Evolutionary conservation across 2,113 vertebrate species (phyloP).

Genomic region (Pluvianellus socialis): DNA sequence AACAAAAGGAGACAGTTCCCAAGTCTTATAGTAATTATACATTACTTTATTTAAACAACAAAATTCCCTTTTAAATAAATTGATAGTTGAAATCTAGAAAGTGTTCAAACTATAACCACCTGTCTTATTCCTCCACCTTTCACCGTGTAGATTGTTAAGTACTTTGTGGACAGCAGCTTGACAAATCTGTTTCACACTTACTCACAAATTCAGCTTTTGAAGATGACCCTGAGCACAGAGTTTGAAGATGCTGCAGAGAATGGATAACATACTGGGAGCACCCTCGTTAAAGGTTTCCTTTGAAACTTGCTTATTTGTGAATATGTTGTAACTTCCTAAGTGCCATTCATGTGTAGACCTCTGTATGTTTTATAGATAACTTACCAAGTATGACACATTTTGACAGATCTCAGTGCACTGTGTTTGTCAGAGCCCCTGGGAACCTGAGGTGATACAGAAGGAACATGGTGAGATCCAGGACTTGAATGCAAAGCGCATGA

Average conservation of each 20-base stretch:
- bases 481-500: neutral
- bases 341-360: neutral
- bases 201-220: constrained; percentile 22
- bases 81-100: neutral
- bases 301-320: neutral
- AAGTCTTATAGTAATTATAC: neutral
- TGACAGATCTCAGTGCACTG: neutral
- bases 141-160: neutral
- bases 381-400: neutral
- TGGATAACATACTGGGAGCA: neutral
- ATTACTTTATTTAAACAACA: neutral
- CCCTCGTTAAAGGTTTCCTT: neutral
- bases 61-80: neutral
- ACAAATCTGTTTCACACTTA: constrained; percentile 23
- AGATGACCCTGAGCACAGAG: neutral
- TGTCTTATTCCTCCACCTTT: neutral
- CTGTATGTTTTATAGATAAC: neutral
- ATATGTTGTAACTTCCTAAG: neutral
- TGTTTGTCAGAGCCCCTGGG: neutral
- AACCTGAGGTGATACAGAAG: neutral
- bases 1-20: neutral
- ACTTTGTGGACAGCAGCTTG: neutral
- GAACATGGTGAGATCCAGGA: neutral
- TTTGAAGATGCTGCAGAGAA: neutral
- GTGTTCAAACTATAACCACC: neutral